Conservation (phyloP, 2,113 vertebrate species). For the western clawed frog (Xenopus tropicalis) region DNA sequence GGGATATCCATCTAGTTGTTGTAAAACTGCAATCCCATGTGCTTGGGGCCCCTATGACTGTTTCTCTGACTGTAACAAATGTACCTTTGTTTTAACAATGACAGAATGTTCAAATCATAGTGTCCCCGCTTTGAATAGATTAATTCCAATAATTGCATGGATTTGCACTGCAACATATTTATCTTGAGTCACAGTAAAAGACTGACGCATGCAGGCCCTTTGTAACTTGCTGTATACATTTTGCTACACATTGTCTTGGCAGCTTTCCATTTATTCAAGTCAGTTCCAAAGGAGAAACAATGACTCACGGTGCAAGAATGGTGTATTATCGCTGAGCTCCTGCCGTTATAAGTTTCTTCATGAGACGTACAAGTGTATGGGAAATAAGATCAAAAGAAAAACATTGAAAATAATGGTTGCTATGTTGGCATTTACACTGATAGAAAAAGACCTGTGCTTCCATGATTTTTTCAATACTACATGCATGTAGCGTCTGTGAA, state of each 20-base stretch:
- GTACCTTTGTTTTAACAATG: too few relatives aligned
- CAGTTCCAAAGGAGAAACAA: conserved; percentile 24
- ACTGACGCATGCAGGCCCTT: conserved; percentile 28
- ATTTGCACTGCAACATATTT: conserved; percentile 10
- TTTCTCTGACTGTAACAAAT: too few relatives aligned
- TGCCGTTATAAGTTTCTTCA: conserved; percentile 12
- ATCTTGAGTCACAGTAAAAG: conserved; percentile 22
- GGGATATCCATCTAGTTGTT: too few relatives aligned
- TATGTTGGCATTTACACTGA: too few relatives aligned
- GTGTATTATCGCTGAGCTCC: conserved; percentile 23
- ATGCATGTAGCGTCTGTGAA: too few relatives aligned
- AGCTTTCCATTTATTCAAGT: conserved; percentile 34
- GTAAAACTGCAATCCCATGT: too few relatives aligned
- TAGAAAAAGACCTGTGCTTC: too few relatives aligned
- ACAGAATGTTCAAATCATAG: too few relatives aligned
- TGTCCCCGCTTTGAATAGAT: too few relatives aligned
- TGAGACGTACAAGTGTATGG: background rate
- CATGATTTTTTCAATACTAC: too few relatives aligned
- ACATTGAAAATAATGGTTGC: too few relatives aligned
- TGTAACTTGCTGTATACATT: conserved; percentile 5
- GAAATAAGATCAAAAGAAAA: background rate
- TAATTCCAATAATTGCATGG: conserved; percentile 17
- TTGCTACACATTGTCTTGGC: conserved; percentile 17
- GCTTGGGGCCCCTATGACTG: too few relatives aligned
- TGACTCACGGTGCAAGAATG: conserved; percentile 27